These are phyloP conservation scores for Zosterops hypoxanthus DNA, from an alignment of 2,113 vertebrate genomes.

Conservation along the genomic window DNA sequence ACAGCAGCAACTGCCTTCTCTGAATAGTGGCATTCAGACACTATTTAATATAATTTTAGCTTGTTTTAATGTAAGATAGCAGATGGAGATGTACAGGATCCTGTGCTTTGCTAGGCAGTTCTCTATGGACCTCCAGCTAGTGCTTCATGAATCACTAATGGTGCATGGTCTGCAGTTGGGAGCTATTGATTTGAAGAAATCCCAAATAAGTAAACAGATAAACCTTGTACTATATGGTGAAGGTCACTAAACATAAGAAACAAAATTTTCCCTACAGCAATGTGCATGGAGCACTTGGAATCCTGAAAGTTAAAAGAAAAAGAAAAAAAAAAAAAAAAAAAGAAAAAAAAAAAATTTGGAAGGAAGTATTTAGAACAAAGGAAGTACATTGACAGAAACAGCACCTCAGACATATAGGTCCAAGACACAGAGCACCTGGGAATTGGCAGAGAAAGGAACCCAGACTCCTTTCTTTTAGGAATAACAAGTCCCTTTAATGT, in stretches of 20 bases:
- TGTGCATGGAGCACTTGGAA: background rate
- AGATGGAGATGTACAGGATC: background rate
- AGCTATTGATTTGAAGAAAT: constrained; percentile 16
- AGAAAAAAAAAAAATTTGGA: background rate
- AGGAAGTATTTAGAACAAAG: background rate
- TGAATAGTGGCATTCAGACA: background rate
- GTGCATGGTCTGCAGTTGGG: background rate
- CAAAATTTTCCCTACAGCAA: background rate
- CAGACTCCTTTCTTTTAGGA: background rate
- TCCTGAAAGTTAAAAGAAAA: no score
- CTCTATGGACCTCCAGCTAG: background rate
- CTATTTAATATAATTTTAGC: background rate
- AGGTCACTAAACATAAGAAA: constrained; percentile 21
- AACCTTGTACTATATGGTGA: background rate
- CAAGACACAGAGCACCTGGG: background rate
- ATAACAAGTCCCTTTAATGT: background rate
- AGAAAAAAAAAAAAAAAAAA: no score
- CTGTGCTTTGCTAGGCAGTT: background rate
- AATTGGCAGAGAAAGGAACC: background rate
- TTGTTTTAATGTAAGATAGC: background rate
- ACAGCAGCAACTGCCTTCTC: background rate
- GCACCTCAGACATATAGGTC: background rate
- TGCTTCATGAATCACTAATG: constrained; percentile 1
- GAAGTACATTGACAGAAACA: background rate
- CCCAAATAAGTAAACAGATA: background rate